These are phyloP conservation scores for Cepaea nemoralis DNA, from an alignment of 1,140 invertebrate genomes.

Conservation along the genomic window DNA sequence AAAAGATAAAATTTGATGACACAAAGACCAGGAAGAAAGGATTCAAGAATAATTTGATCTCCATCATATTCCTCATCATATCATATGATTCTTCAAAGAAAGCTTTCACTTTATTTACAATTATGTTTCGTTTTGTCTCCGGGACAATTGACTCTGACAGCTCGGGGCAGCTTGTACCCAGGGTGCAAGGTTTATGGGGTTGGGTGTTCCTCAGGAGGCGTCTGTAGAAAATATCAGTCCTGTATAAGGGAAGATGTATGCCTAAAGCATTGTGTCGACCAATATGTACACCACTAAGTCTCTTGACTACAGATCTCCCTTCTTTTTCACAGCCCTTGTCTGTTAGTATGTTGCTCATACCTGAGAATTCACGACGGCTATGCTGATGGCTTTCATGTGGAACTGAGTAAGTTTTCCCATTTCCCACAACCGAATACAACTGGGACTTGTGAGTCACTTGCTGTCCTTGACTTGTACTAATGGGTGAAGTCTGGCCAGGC, in stretches of 20 bases:
- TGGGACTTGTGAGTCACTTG: not conserved
- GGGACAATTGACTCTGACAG: slow-evolving; percentile 37
- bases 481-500: not conserved
- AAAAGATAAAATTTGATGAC: slow-evolving; percentile 65
- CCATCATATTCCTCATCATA: slow-evolving; percentile 63
- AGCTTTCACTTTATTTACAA: slow-evolving; percentile 36
- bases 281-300: slow-evolving; percentile 25
- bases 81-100: slow-evolving; percentile 43
- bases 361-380: not conserved
- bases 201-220: slow-evolving; percentile 47
- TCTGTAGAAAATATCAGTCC: slow-evolving; percentile 67
- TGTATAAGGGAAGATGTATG: slow-evolving; percentile 56
- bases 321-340: slow-evolving; percentile 22
- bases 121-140: not conserved
- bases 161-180: slow-evolving; percentile 59
- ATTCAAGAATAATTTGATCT: slow-evolving; percentile 50
- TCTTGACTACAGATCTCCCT: not conserved
- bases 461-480: not conserved
- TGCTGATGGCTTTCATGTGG: not conserved
- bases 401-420: not conserved
- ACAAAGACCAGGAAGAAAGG: slow-evolving; percentile 58
- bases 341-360: slow-evolving; percentile 17
- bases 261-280: slow-evolving; percentile 35
- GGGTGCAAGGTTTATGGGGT: slow-evolving; percentile 19
- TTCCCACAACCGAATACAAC: not conserved